Evolutionary conservation across 2,888 invertebrate species (phyloP).

Genomic region (Phortica okadai): DNA sequence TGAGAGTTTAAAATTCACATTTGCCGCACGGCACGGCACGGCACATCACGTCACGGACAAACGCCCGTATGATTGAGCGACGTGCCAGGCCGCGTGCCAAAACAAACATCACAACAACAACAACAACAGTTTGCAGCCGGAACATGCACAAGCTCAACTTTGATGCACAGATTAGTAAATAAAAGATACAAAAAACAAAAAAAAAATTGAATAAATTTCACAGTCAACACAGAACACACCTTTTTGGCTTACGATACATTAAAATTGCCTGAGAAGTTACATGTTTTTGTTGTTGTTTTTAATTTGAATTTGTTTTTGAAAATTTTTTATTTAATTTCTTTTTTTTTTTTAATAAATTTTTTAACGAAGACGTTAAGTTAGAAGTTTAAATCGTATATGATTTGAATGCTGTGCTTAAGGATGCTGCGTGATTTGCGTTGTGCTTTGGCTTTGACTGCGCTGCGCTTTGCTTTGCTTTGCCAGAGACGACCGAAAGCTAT

Average conservation of each 20-base stretch:
- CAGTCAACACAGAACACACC: too few species aligned
- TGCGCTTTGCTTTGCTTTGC: constrained; percentile 25
- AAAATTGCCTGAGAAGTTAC: neutral
- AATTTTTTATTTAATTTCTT: neutral
- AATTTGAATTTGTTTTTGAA: neutral
- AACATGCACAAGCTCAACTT: neutral
- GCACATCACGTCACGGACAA: too few species aligned
- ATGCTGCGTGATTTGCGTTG: neutral
- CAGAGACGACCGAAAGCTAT: constrained; percentile 62
- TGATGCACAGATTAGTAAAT: neutral
- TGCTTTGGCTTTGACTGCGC: neutral
- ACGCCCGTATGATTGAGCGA: too few species aligned
- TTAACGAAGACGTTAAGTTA: neutral
- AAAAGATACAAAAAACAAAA: neutral
- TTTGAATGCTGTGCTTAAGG: neutral
- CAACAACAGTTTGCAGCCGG: too few species aligned
- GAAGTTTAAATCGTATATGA: neutral
- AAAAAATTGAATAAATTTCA: neutral
- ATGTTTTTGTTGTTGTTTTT: neutral
- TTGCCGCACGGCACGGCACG: too few species aligned
- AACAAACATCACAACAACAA: too few species aligned
- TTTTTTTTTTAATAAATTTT: neutral
- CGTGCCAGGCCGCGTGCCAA: too few species aligned
- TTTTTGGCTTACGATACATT: too few species aligned
- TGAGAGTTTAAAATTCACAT: too few species aligned